phyloP scores from a whole-genome alignment of 2,113 vertebrate genomes.

The Cryptotis parvus region DNA sequence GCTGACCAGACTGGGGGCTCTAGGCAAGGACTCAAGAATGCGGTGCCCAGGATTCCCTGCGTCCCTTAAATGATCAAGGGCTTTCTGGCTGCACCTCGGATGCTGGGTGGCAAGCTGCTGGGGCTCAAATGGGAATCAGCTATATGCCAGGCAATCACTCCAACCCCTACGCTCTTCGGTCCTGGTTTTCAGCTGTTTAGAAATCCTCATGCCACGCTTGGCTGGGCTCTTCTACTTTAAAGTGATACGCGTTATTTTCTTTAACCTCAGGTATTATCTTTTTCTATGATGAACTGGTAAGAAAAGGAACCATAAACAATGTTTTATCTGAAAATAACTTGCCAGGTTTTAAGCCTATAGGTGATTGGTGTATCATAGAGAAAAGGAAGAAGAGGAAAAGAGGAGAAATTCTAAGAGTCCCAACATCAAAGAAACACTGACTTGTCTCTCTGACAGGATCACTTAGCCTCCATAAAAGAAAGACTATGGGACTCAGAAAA shows the following conservation, averaged over 20 bases:
- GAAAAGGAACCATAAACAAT: neutral
- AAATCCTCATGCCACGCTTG: neutral
- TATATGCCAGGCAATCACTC: no score
- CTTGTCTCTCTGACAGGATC: neutral
- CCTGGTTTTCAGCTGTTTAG: neutral
- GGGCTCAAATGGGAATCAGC: no score
- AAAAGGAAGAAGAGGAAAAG: neutral
- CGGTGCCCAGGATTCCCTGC: no score
- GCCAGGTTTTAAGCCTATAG: conserved; percentile 1
- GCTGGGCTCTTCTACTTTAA: neutral
- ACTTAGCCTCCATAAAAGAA: neutral
- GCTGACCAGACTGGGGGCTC: no score
- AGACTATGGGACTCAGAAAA: neutral
- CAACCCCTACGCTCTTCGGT: no score
- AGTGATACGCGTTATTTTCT: neutral
- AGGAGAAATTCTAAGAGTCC: neutral
- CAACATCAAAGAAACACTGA: neutral
- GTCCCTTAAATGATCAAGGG: no score
- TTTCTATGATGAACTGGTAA: conserved; percentile 19
- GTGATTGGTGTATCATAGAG: neutral
- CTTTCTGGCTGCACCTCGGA: no score
- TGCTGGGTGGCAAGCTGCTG: no score
- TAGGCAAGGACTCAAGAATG: no score
- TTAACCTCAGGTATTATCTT: conserved; percentile 10
- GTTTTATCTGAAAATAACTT: neutral